A percentile compares a stretch with the other conserved stretches of the same genome.
These are phyloP conservation scores for Macrophya alboannulata DNA, from an alignment of 2,888 invertebrate genomes.

Conservation along the genomic window DNA sequence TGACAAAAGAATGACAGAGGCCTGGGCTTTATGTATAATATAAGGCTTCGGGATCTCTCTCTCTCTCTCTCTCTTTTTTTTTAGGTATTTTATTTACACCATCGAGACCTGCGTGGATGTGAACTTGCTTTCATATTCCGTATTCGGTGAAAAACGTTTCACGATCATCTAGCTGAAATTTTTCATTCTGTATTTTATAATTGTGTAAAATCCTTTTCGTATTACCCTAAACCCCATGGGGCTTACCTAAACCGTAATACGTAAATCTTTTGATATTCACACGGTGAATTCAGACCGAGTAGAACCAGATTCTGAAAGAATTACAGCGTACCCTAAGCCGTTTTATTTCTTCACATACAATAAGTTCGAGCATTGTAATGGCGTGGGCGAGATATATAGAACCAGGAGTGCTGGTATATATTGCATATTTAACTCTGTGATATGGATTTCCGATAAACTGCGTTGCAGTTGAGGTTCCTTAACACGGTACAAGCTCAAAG, in stretches of 20 bases:
- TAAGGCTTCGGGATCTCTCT: neutral
- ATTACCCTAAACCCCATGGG: neutral
- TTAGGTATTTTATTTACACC: neutral
- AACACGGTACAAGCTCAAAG: neutral
- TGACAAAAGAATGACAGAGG: conserved; percentile 3
- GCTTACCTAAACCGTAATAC: neutral
- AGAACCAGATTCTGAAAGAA: conserved; percentile 8
- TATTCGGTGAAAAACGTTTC: neutral
- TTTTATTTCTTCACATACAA: neutral
- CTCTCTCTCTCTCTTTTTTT: neutral
- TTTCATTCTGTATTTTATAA: neutral
- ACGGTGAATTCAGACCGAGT: neutral
- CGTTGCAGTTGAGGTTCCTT: conserved; percentile 46
- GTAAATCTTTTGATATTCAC: neutral
- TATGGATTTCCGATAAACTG: conserved; percentile 53
- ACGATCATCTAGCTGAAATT: neutral
- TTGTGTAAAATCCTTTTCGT: neutral
- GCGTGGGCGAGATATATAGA: neutral
- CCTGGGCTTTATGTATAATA: neutral
- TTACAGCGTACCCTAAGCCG: neutral
- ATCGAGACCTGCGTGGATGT: neutral
- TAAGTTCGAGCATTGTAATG: neutral
- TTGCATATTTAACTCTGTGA: conserved; percentile 44
- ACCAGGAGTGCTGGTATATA: conserved; percentile 18
- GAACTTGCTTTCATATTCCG: neutral